Evolutionary conservation across 1,140 invertebrate genomes (phyloP).

Genomic region (Papilio xuthus): DNA sequence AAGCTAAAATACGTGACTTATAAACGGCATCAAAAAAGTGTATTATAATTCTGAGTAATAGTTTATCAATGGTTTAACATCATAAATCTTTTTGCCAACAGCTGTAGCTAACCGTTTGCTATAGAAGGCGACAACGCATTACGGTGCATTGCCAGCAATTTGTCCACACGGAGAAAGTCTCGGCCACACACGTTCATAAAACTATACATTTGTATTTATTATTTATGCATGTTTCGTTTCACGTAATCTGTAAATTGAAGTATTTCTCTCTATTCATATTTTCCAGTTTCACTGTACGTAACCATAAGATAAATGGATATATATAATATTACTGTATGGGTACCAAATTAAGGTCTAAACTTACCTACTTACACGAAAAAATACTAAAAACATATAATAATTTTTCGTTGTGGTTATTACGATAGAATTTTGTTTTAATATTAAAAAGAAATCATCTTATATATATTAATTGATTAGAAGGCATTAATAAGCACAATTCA

Average conservation of each 20-base stretch:
- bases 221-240: conserved; percentile 20
- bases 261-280: conserved; percentile 8
- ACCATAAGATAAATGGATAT: neutral
- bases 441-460: no score
- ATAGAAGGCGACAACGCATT: conserved; percentile 30
- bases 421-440: no score
- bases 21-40: neutral
- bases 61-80: neutral
- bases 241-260: conserved; percentile 28
- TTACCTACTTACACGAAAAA: no score
- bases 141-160: conserved; percentile 35
- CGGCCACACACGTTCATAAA: conserved; percentile 26
- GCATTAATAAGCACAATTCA: neutral
- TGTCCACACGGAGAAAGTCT: conserved; percentile 27
- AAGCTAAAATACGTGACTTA: neutral
- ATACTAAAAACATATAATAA: no score
- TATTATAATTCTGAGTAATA: neutral
- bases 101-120: conserved; percentile 8
- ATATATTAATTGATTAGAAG: neutral
- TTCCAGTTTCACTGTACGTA: conserved; percentile 10
- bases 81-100: conserved; percentile 32
- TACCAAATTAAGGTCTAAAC: no score
- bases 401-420: no score
- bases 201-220: conserved; percentile 31
- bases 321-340: no score